phyloP scores from a whole-genome alignment of 2,797 vertebrate genomes.

The Bufotes viridis region DNA sequence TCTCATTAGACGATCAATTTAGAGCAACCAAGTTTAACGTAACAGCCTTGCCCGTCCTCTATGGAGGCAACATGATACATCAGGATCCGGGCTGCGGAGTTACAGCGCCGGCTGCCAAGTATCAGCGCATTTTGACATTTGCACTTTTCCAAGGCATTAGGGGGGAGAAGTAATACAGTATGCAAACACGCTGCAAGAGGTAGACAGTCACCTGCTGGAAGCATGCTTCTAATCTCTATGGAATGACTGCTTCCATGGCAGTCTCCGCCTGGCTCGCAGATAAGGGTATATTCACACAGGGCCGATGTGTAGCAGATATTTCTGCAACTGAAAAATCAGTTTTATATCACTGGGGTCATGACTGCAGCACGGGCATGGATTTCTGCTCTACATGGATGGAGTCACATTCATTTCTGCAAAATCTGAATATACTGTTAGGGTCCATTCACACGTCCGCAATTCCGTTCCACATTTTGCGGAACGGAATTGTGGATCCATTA shows the following conservation, averaged over 20 bases:
- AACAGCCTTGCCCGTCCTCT: conserved; percentile 15
- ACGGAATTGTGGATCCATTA: too few relatives aligned
- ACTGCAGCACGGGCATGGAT: too few relatives aligned
- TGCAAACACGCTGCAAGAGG: not conserved
- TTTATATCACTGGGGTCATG: too few relatives aligned
- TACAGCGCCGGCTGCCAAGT: not conserved
- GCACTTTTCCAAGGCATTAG: not conserved
- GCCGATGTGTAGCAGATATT: not conserved
- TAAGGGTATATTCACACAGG: not conserved
- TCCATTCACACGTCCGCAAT: too few relatives aligned
- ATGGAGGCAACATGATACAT: not conserved
- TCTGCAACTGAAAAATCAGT: not conserved
- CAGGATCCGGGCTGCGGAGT: not conserved
- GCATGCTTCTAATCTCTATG: not conserved
- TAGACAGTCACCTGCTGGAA: not conserved
- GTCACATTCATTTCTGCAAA: too few relatives aligned
- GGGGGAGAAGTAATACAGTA: not conserved
- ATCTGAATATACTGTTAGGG: too few relatives aligned
- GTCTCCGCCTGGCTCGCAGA: not conserved
- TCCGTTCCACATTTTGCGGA: too few relatives aligned
- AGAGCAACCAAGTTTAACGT: not conserved
- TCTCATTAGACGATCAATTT: conserved; percentile 13
- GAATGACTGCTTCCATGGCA: not conserved
- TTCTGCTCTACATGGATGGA: too few relatives aligned
- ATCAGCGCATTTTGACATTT: not conserved